Conservation (phyloP, 2,888 invertebrate genomes). For the Ochropleura plecta region DNA sequence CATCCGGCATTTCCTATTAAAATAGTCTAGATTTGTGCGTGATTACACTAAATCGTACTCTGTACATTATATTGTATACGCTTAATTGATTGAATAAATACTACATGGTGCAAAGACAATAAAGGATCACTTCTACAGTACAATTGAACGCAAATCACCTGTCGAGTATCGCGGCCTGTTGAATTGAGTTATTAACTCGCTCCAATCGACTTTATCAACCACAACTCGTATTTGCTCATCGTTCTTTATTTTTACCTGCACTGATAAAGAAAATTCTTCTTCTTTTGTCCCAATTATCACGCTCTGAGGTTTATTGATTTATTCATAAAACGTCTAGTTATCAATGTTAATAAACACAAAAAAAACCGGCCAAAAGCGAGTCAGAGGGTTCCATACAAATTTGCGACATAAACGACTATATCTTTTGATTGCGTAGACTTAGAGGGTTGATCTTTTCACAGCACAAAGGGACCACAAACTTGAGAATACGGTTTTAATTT, state of each 20-base stretch:
- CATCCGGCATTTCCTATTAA: too few species aligned
- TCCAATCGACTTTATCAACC: constrained; percentile 24
- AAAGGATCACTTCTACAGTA: background rate
- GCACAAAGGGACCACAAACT: too few species aligned
- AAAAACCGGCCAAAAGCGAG: background rate
- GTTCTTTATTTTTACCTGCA: constrained; percentile 19
- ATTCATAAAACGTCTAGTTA: constrained; percentile 2
- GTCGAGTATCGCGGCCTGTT: constrained; percentile 2
- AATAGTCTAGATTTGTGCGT: too few species aligned
- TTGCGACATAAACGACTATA: too few species aligned
- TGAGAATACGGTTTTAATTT: too few species aligned
- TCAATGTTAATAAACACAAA: background rate
- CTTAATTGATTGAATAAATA: background rate
- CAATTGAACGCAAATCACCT: background rate
- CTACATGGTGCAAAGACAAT: background rate
- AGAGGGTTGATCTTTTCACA: too few species aligned
- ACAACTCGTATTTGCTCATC: background rate
- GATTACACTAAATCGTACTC: too few species aligned
- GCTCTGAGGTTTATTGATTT: constrained; percentile 11
- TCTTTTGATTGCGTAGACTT: too few species aligned
- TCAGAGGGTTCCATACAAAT: too few species aligned
- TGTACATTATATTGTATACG: background rate
- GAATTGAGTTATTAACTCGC: constrained; percentile 47
- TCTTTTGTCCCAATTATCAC: constrained; percentile 25
- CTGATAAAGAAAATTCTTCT: background rate